Percentiles rank a stretch among this genome's conserved stretches.
phyloP scores from a whole-genome alignment of 2,797 vertebrate genomes.

The Cyclopterus lumpus region DNA sequence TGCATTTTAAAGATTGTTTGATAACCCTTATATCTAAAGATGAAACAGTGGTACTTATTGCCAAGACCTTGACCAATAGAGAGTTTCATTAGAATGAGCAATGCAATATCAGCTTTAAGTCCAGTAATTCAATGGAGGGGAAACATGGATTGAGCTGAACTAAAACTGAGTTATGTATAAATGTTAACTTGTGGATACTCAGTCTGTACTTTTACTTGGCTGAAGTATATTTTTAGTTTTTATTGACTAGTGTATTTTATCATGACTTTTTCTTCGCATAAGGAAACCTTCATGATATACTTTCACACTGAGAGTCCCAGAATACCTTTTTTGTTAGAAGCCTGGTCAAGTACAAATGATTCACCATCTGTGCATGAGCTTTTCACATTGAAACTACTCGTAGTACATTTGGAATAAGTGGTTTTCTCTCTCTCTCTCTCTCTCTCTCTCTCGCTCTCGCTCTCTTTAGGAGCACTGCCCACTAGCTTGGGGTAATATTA shows the following conservation, averaged over 20 bases:
- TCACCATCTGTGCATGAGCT: neutral
- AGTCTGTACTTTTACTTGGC: neutral
- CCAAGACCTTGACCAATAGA: neutral
- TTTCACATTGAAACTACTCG: neutral
- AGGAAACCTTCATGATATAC: neutral
- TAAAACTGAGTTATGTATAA: neutral
- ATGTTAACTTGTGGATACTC: neutral
- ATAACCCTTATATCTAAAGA: neutral
- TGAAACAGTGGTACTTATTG: neutral
- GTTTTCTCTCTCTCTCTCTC: neutral
- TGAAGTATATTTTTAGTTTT: neutral
- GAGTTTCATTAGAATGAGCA: neutral
- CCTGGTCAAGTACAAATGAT: neutral
- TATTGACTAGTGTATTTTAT: neutral
- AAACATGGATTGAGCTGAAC: neutral
- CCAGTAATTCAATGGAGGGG: neutral
- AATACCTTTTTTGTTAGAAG: neutral
- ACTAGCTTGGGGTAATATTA: slow-evolving; percentile 96
- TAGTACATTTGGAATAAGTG: neutral
- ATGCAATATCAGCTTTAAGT: neutral
- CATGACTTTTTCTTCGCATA: neutral
- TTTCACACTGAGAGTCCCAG: neutral
- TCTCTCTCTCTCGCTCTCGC: neutral
- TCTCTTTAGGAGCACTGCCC: slow-evolving; percentile 93
- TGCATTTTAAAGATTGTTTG: neutral